phyloP scores from a whole-genome alignment of 2,113 vertebrate genomes.

The Myxocyprinus asiaticus region DNA sequence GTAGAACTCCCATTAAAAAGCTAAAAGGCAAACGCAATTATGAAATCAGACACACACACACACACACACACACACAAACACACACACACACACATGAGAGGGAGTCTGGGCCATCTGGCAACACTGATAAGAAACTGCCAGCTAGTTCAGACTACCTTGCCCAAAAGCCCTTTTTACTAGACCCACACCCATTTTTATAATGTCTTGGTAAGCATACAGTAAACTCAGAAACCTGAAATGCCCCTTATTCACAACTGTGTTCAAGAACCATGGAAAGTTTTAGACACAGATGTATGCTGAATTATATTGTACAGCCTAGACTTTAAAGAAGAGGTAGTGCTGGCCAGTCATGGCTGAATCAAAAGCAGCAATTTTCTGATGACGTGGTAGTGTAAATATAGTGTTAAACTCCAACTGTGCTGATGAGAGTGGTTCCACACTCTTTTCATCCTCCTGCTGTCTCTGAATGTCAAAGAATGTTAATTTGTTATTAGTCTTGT shows the following conservation, averaged over 20 bases:
- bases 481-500: no score
- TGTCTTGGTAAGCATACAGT: conserved; percentile 3
- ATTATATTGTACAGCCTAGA: neutral
- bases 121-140: conserved; percentile 32
- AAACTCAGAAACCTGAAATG: conserved; percentile 9
- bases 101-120: conserved; percentile 56
- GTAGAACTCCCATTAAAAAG: neutral
- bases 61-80: neutral
- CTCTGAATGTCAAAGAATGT: no score
- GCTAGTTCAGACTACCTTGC: conserved; percentile 28
- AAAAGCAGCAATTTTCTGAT: neutral
- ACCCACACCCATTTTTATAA: conserved; percentile 17
- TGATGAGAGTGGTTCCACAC: no score
- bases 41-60: neutral
- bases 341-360: neutral
- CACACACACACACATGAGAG: neutral
- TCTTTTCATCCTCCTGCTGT: no score
- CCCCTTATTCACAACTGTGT: neutral
- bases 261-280: neutral
- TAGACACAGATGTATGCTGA: neutral
- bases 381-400: no score
- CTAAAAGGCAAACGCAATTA: neutral
- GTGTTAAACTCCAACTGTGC: no score
- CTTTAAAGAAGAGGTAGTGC: neutral
- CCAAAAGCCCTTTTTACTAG: neutral